Base-by-base conservation (phyloP, 2,888 invertebrate species). In the Morinoia aosen region DNA sequence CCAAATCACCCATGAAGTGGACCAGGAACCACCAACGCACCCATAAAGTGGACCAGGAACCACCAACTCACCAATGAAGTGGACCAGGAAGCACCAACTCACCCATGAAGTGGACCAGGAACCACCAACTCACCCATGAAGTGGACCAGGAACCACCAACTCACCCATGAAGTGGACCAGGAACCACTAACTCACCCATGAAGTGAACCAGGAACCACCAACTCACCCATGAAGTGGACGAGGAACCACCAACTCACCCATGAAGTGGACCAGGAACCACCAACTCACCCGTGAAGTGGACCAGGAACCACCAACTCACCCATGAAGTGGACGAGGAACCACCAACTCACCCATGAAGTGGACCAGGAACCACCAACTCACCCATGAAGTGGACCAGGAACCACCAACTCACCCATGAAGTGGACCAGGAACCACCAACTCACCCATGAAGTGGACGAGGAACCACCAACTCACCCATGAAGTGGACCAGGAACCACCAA, bases 161-260 rank as follows among this genome's bases (percentile, higher is more conserved):
- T 96, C 97, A 97, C 98, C 98, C 97, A 98, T 98, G 97, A 99
- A 99, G 97, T 99, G 99, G 97, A 99, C 98, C 95, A 98, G 98
- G 97, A 99, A 98, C n/a, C n/a, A n/a, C n/a, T n/a, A n/a, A n/a
- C n/a, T n/a, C n/a, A n/a, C 5, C 5, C 5, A 4, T 48, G 48
- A 48, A 48, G 48, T 48, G 5, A 5, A 48, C 48, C 3, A 48
- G 48, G 48, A 48, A 48, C 48, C 48, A 48, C 48, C 48, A 48
- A 48, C 48, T 48, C 48, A 48, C 48, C 48, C 48, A 48, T 48
- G 48, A 48, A 48, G 48, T 48, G 2, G 48, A 48, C 48, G 3
- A 48, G 48, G 48, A 48, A 48, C 48, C 48, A 48, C 3, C 16
- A 64, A 64, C 64, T 64, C 64, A 64, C 64, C 64, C 64, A 64